Percentiles rank a stretch among this genome's conserved stretches.
phyloP scores from a whole-genome alignment of 1,140 invertebrate species.

The Orussus abietinus region DNA sequence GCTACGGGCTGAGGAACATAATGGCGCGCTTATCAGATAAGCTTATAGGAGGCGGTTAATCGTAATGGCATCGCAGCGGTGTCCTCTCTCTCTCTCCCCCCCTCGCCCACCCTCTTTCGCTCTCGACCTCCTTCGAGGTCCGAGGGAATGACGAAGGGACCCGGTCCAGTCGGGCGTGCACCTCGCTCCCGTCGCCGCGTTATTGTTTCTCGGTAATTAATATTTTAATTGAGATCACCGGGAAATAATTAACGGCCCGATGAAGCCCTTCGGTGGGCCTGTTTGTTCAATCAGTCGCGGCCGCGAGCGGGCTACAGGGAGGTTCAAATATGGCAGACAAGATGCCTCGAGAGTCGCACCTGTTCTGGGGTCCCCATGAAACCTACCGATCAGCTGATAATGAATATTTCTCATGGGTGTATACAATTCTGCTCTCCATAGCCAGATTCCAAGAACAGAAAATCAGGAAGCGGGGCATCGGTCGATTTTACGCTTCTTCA shows the following conservation, averaged over 20 bases:
- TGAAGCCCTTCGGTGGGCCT: neutral
- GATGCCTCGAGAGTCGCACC: too few relatives aligned
- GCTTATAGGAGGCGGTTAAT: slow-evolving; percentile 11
- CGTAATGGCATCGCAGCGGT: slow-evolving; percentile 8
- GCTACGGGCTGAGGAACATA: slow-evolving; percentile 8
- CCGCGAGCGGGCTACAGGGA: neutral
- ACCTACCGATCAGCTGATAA: too few relatives aligned
- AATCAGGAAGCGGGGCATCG: too few relatives aligned
- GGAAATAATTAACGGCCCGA: slow-evolving; percentile 5
- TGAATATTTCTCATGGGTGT: too few relatives aligned
- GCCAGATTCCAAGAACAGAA: too few relatives aligned
- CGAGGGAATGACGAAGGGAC: slow-evolving; percentile 1
- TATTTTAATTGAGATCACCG: slow-evolving; percentile 11
- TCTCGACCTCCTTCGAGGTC: slow-evolving; percentile 22
- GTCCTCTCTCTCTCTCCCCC: slow-evolving; percentile 15
- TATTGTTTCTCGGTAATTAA: slow-evolving; percentile 7
- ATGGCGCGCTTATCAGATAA: slow-evolving; percentile 11
- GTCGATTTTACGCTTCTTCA: too few relatives aligned
- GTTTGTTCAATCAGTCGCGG: too few relatives aligned
- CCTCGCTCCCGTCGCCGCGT: neutral
- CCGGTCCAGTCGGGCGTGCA: neutral
- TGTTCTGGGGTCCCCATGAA: too few relatives aligned
- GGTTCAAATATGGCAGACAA: too few relatives aligned
- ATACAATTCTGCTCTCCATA: too few relatives aligned
- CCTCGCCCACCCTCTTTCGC: slow-evolving; percentile 12